phyloP scores from a whole-genome alignment of 1,140 invertebrate genomes.

The Papilio dardanus region DNA sequence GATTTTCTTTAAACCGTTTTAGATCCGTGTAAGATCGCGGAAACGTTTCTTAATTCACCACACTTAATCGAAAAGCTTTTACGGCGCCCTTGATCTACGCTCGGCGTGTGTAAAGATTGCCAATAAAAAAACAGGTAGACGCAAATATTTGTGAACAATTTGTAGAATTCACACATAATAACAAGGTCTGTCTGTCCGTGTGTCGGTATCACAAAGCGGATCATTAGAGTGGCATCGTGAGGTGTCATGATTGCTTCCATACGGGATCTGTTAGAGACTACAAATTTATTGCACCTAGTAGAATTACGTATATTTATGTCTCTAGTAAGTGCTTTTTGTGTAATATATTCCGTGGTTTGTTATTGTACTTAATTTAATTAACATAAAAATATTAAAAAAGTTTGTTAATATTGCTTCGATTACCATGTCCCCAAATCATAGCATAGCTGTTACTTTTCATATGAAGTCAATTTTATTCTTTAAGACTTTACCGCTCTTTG shows the following conservation, averaged over 20 bases:
- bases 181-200: slow-evolving; percentile 60
- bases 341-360: too few relatives aligned
- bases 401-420: too few relatives aligned
- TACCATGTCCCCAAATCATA: too few relatives aligned
- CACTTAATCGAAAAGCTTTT: slow-evolving; percentile 66
- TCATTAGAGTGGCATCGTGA: slow-evolving; percentile 61
- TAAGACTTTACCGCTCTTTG: too few relatives aligned
- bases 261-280: slow-evolving; percentile 43
- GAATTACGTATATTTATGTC: slow-evolving; percentile 21
- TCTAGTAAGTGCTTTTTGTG: slow-evolving; percentile 29
- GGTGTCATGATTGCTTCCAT: slow-evolving; percentile 70
- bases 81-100: slow-evolving; percentile 67
- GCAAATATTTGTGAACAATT: slow-evolving; percentile 82
- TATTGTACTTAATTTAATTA: too few relatives aligned
- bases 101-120: slow-evolving; percentile 72
- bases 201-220: slow-evolving; percentile 65
- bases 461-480: too few relatives aligned
- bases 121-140: slow-evolving; percentile 77
- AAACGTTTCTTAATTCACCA: slow-evolving; percentile 55
- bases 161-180: slow-evolving; percentile 82
- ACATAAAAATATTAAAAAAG: too few relatives aligned
- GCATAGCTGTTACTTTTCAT: too few relatives aligned
- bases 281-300: slow-evolving; percentile 36
- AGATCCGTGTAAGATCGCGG: slow-evolving; percentile 15
- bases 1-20: not conserved